These are phyloP conservation scores for Cephalopholis sonnerati DNA, from an alignment of 2,113 vertebrate species.

Conservation along the genomic window DNA sequence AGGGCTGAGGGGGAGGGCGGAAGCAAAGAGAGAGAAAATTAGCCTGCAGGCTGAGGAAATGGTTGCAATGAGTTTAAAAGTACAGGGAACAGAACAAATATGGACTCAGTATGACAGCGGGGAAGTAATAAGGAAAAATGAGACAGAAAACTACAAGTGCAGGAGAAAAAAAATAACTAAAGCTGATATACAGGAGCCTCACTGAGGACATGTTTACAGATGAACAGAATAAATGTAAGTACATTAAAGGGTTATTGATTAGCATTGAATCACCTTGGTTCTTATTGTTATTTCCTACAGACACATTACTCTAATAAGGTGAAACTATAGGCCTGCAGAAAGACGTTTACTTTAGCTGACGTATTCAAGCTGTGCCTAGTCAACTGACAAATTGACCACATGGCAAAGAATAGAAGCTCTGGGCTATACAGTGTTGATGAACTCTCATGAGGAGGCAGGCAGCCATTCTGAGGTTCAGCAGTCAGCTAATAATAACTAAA, in stretches of 20 bases:
- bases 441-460: slow-evolving; percentile 56
- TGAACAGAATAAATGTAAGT: neutral
- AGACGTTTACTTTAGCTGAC: slow-evolving; percentile 44
- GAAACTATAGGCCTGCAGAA: slow-evolving; percentile 33
- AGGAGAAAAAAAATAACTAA: neutral
- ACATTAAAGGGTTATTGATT: neutral
- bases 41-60: slow-evolving; percentile 38
- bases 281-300: neutral
- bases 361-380: slow-evolving; percentile 60
- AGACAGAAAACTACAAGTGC: neutral
- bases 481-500: slow-evolving; percentile 25
- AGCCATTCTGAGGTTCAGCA: slow-evolving; percentile 50
- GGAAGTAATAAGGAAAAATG: slow-evolving; percentile 2
- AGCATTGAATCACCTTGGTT: neutral
- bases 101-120: neutral
- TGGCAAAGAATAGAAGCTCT: slow-evolving; percentile 45
- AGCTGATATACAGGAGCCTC: neutral
- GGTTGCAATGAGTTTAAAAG: slow-evolving; percentile 36
- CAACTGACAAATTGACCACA: slow-evolving; percentile 69
- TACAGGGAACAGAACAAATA: slow-evolving; percentile 5
- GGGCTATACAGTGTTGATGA: slow-evolving; percentile 56
- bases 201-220: neutral
- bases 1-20: neutral
- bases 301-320: slow-evolving; percentile 7
- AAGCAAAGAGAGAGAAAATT: slow-evolving; percentile 20